Conservation (phyloP, 2,888 invertebrate species). For the Drosophila sordidapex region DNA sequence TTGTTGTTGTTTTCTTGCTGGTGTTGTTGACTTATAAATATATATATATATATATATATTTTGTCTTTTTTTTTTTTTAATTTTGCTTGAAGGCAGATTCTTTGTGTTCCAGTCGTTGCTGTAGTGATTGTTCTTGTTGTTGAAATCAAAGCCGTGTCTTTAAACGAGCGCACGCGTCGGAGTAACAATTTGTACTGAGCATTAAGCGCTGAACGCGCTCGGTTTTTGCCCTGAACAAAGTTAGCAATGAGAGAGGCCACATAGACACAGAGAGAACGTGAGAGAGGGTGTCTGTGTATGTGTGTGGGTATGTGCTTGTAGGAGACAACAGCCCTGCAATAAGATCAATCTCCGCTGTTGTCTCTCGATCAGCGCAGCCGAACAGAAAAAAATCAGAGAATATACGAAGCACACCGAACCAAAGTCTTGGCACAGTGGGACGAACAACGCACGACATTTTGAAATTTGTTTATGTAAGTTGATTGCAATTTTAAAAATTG, state of each 20-base stretch:
- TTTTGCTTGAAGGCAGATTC: slow-evolving; percentile 63
- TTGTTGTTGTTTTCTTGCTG: slow-evolving; percentile 39
- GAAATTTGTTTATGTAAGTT: neutral
- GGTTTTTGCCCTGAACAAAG: slow-evolving; percentile 60
- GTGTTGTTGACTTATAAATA: slow-evolving; percentile 29
- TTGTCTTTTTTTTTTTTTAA: neutral
- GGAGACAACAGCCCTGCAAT: slow-evolving; percentile 57
- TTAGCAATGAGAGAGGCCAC: slow-evolving; percentile 12
- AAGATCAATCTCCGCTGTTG: slow-evolving; percentile 58
- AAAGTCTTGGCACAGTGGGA: slow-evolving; percentile 49
- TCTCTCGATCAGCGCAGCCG: slow-evolving; percentile 45
- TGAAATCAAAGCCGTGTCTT: slow-evolving; percentile 55
- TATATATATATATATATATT: neutral
- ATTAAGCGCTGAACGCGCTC: slow-evolving; percentile 27
- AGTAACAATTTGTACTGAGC: slow-evolving; percentile 70
- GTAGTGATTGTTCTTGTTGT: slow-evolving; percentile 25
- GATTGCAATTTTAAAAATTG: neutral
- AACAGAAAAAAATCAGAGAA: slow-evolving; percentile 13
- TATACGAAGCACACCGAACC: slow-evolving; percentile 12
- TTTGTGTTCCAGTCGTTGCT: slow-evolving; percentile 62
- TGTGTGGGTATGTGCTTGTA: slow-evolving; percentile 4
- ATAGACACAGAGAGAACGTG: neutral
- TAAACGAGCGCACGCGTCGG: slow-evolving; percentile 56
- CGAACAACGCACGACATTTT: neutral
- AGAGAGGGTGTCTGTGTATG: neutral